phyloP scores from a whole-genome alignment of 2,113 vertebrate genomes.

The Rousettus leschenaultii region DNA sequence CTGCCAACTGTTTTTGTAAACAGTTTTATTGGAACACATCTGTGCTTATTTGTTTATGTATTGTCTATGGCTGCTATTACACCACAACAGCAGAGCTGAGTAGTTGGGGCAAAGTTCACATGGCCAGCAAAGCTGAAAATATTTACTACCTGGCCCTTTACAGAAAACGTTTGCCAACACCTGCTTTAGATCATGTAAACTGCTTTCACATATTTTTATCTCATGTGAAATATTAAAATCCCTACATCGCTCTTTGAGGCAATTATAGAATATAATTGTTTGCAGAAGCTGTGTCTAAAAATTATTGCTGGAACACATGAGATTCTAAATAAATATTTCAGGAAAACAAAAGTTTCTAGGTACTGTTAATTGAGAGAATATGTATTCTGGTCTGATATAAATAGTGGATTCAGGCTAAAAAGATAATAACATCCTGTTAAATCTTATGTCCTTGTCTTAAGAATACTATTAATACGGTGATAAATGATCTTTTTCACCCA shows the following conservation, averaged over 20 bases:
- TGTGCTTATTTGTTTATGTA: neutral
- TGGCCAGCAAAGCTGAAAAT: neutral
- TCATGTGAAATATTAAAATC: slow-evolving; percentile 11
- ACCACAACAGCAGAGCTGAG: neutral
- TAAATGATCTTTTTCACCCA: neutral
- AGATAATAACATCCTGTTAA: neutral
- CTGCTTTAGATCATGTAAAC: neutral
- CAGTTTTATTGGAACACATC: neutral
- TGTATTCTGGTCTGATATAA: neutral
- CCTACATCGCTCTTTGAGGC: neutral
- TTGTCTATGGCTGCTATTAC: neutral
- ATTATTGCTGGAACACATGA: neutral
- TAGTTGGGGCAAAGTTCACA: neutral
- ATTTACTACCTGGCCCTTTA: neutral
- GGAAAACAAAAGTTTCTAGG: neutral
- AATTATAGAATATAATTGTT: neutral
- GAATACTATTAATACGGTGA: neutral
- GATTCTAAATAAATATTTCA: slow-evolving; percentile 8
- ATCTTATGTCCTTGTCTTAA: neutral
- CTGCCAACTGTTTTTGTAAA: neutral
- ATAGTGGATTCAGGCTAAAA: neutral
- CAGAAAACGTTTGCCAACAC: neutral
- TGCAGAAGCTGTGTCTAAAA: neutral
- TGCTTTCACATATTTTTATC: neutral
- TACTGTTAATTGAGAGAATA: neutral